phyloP scores from a whole-genome alignment of 2,113 vertebrate genomes.

The Malurus cyaneus region DNA sequence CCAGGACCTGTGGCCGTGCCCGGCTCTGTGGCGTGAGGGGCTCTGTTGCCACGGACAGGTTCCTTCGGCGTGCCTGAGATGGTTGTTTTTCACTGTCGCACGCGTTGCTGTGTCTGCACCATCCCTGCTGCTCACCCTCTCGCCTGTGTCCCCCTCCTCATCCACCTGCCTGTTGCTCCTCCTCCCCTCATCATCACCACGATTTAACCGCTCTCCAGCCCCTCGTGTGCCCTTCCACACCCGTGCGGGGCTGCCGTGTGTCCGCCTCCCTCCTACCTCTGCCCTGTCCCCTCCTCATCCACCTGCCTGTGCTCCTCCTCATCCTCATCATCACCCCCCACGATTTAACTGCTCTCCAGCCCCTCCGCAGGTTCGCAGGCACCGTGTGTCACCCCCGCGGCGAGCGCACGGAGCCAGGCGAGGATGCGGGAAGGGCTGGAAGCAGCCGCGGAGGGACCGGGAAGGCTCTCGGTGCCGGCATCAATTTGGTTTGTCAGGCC shows the following conservation, averaged over 20 bases:
- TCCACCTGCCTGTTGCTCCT: not conserved
- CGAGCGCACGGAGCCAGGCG: not conserved
- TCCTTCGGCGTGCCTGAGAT: accelerated
- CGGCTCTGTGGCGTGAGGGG: accelerated
- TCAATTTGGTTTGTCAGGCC: constrained; percentile 59
- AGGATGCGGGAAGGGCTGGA: not conserved
- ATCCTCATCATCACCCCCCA: accelerated
- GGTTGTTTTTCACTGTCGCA: not conserved
- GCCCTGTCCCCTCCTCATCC: not conserved
- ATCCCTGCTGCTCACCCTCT: not conserved
- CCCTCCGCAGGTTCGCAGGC: not conserved
- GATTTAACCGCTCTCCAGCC: not conserved
- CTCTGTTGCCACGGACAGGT: not conserved
- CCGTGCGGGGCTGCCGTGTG: accelerated
- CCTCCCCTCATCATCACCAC: accelerated
- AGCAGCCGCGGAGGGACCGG: not conserved
- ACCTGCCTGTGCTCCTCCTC: not conserved
- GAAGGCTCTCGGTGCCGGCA: constrained; percentile 34
- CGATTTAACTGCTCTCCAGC: not conserved
- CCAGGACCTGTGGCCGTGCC: not conserved
- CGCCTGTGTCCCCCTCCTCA: not conserved
- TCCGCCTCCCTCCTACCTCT: not conserved
- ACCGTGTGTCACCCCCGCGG: accelerated
- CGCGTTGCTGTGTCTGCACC: accelerated
- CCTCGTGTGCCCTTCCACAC: accelerated